Evolutionary conservation across 2,888 invertebrate species (phyloP), one percentile per base, ranked within the genome.

Genomic region (Noctua janthina): DNA sequence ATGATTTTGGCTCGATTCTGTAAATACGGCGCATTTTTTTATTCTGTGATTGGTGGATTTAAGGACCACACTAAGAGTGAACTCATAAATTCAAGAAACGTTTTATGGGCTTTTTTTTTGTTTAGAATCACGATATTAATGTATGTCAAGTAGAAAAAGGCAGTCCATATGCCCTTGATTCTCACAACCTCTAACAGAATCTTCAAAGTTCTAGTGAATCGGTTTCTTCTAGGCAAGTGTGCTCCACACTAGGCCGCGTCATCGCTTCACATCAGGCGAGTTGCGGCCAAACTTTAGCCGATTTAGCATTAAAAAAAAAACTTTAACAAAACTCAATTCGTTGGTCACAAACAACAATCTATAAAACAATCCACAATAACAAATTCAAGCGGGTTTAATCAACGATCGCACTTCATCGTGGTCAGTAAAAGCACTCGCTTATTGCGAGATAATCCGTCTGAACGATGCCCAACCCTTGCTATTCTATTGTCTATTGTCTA

Each of bases 381-480:
- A 10, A 72, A 72, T 72, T 75, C 82, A 71, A 54, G 17, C 29
- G 15, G 23, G 68, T 71, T 43, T 85, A 86, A 86, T 86, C 85
- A 86, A 84, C 83, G 54, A 39, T 51, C 49, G 46, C 54, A 71
- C 43, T 46, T 68, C 43, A 82, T 85, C 82, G 79, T 73, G 11
- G 15, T 1, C 11, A 78, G 67, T 85, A 76, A 84, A 84, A 74
- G 68, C 79, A 73, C 86, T 88, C 76, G 49, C 87, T 88, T 91
- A 92, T 92, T 90, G 91, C 80, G 59, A 87, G 89, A 89, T 93
- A 92, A 93, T 93, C 92, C 91, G 86, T 66, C 88, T 70, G 89
- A 92, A 91, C 88, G 91, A 93, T 86, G 90, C 91, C 93, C 95
- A 94, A 95, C 96, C 96, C 96, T 95, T 94, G 88, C 92, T 13